Evolutionary conservation across 2,797 vertebrate genomes (phyloP), one percentile per base, ranked within the genome.

Genomic region (Clarias platycephalus): DNA sequence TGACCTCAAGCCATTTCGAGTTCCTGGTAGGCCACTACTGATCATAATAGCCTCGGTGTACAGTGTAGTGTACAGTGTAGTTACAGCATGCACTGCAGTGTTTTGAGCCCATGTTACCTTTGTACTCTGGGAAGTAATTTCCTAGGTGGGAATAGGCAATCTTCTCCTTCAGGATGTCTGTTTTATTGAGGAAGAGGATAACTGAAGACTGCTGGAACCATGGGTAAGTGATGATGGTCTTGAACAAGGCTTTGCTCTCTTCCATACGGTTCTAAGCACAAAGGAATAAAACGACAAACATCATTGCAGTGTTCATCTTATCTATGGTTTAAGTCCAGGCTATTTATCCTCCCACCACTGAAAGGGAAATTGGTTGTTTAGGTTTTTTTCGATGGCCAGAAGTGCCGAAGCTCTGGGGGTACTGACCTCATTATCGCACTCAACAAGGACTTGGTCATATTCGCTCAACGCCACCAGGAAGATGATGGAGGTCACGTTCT

Each of bases 401-500:
- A 63, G 57, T 58, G 31, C 20, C 12, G 13, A 20, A 15, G 40
- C 31, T 79, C 2, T n/a, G 16, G 26, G 28, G 22, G 6, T 5
- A 40, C 53, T 58, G 80, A 88, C 97, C 95, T 97, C 96, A 9
- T 96, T 97, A 91, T 97, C 94, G 68, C 96, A 97, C 89, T 98
- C 97, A 0, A 94, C 96, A 85, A 98, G 90, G 64, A 97, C 96
- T 92, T 98, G 97, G 88, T 98, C 97, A 34, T 98, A 97, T 94
- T 98, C 97, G 82, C 96, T 98, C 89, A 98, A 92, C 2, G 97
- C 96, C 91, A 97, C 96, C 90, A 98, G 92, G 91, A 98, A 98
- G 92, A 98, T 98, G 63, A 97, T 97, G 91, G 97, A 98, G 49
- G 96, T 98, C 90, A 98, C 96, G 9, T 96, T 98, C 93, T 97